phyloP scores from a whole-genome alignment of 2,113 vertebrate genomes.

The Chaetodon trifascialis region DNA sequence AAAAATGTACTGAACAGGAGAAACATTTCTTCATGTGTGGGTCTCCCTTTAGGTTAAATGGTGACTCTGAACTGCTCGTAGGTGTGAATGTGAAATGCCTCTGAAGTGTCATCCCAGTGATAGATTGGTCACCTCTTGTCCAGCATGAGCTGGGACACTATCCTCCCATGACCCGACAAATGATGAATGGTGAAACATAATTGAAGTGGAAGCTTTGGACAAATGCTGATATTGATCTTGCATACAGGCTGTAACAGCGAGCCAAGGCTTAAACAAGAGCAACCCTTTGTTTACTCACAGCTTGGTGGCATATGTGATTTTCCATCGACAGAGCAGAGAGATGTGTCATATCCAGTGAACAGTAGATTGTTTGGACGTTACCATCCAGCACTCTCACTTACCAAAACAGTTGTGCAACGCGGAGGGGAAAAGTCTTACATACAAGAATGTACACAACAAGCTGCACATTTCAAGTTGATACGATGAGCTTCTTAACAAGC shows the following conservation, averaged over 20 bases:
- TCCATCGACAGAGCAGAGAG: neutral
- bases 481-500: neutral
- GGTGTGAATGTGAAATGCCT: neutral
- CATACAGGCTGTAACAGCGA: neutral
- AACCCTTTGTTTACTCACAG: neutral
- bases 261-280: neutral
- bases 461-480: too few species aligned
- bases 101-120: neutral
- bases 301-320: neutral
- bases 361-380: neutral
- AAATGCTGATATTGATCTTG: neutral
- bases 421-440: neutral
- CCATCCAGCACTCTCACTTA: neutral
- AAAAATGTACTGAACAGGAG: neutral
- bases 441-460: neutral
- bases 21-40: neutral
- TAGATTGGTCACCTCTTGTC: neutral
- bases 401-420: neutral
- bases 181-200: neutral
- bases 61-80: too few species aligned
- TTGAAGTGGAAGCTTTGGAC: neutral
- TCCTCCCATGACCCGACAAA: neutral
- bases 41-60: too few species aligned
- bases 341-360: neutral
- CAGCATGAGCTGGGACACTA: neutral